Percentiles rank a stretch among this genome's conserved stretches.
phyloP scores from a whole-genome alignment of 2,113 vertebrate genomes.

The Macrotis lagotis region DNA sequence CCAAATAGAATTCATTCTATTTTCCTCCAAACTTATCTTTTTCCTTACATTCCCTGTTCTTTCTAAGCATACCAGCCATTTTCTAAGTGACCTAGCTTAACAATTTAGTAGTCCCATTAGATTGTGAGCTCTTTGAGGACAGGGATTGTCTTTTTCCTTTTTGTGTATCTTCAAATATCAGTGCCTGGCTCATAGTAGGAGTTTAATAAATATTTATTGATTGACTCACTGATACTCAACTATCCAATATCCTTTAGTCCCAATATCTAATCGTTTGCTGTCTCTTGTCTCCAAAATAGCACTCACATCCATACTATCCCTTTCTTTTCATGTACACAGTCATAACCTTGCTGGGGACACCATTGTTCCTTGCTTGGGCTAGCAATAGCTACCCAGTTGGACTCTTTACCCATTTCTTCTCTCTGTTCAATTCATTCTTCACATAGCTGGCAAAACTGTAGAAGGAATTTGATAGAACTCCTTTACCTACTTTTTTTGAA shows the following conservation, averaged over 20 bases:
- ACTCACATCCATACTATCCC: background rate
- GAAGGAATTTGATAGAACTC: background rate
- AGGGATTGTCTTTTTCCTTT: background rate
- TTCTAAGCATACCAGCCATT: background rate
- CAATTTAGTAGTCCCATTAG: background rate
- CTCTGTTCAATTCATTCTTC: background rate
- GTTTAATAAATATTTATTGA: background rate
- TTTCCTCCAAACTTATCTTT: background rate
- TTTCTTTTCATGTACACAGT: background rate
- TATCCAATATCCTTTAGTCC: background rate
- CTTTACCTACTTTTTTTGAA: background rate
- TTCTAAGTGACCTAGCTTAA: background rate
- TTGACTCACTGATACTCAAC: background rate
- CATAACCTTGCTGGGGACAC: background rate
- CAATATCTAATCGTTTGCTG: background rate
- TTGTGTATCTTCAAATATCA: background rate
- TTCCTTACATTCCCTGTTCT: background rate
- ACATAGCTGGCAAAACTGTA: background rate
- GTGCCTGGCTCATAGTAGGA: background rate
- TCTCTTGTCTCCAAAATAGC: background rate
- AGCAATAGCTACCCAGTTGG: background rate
- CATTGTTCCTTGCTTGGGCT: background rate
- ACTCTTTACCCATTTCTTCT: background rate
- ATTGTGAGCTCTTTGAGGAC: background rate
- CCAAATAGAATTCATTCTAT: background rate